Percentiles rank a stretch among this genome's conserved stretches.
Conservation (phyloP, 2,888 invertebrate genomes). For the Papilio gigon region DNA sequence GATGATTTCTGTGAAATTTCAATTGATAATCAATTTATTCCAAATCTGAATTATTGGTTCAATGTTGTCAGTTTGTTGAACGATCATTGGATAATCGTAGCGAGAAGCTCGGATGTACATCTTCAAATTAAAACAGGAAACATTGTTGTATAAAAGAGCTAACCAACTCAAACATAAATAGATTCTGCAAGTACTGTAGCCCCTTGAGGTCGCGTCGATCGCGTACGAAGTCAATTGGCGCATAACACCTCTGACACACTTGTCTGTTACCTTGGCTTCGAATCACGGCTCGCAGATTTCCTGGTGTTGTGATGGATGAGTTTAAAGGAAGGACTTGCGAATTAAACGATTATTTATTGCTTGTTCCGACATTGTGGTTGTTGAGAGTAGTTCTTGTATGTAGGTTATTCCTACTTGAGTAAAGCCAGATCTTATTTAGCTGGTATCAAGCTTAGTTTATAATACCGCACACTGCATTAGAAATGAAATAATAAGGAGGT, state of each 20-base stretch:
- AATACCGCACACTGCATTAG: too few species aligned
- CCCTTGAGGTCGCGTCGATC: constrained; percentile 9
- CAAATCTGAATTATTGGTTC: too few species aligned
- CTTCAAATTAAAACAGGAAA: not conserved
- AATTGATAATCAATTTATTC: too few species aligned
- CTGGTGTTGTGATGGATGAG: constrained; percentile 7
- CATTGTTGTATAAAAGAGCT: not conserved
- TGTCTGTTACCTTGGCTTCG: constrained; percentile 10
- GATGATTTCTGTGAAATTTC: too few species aligned
- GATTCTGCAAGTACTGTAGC: constrained; percentile 1
- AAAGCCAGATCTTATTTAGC: too few species aligned
- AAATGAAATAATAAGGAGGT: too few species aligned
- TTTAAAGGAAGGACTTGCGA: constrained; percentile 6
- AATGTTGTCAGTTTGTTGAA: too few species aligned
- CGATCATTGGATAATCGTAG: too few species aligned
- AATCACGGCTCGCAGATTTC: constrained; percentile 13
- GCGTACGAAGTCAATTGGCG: constrained; percentile 11
- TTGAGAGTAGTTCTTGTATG: not conserved
- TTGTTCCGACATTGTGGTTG: not conserved
- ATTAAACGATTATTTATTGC: not conserved
- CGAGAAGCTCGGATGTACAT: not conserved
- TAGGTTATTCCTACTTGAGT: too few species aligned
- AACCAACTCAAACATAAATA: not conserved
- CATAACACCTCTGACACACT: constrained; percentile 13
- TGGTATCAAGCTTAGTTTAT: too few species aligned